Percentiles rank a stretch among this genome's conserved stretches.
Conservation (phyloP, 2,113 vertebrate genomes). For the Myrmophylax atrothorax region DNA sequence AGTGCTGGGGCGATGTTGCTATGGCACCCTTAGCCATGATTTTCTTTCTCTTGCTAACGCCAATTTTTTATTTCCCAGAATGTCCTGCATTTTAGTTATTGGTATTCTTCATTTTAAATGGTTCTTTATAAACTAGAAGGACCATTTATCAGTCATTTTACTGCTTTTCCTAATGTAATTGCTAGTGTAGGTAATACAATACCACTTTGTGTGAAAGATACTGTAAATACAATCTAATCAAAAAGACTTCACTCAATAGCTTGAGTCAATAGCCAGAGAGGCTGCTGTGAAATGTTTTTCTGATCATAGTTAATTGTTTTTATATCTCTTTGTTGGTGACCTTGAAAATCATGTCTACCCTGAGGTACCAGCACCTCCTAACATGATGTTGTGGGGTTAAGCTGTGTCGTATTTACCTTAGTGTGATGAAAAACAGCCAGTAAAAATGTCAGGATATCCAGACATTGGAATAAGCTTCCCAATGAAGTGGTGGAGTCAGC, state of each 20-base stretch:
- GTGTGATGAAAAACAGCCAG: not conserved
- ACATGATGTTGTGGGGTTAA: not conserved
- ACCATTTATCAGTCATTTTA: not conserved
- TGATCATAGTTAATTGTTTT: not conserved
- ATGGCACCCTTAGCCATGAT: slow-evolving; percentile 61
- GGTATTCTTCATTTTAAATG: not conserved
- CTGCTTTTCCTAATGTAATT: not conserved
- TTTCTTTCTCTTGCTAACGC: slow-evolving; percentile 23
- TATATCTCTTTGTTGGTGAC: not conserved
- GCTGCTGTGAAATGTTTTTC: not conserved
- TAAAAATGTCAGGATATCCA: not conserved
- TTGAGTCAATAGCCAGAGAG: not conserved
- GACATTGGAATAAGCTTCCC: not conserved
- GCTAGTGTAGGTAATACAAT: not conserved
- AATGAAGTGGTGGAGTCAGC: not conserved
- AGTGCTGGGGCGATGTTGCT: slow-evolving; percentile 63
- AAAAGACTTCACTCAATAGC: not conserved
- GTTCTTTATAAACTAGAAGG: not conserved
- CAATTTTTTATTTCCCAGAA: not conserved
- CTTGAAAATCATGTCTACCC: not conserved
- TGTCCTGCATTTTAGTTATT: not conserved
- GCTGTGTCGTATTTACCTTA: not conserved
- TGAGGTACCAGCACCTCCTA: not conserved
- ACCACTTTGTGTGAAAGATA: not conserved
- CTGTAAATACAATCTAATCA: not conserved